These are phyloP conservation scores for Hydrotaea cyrtoneurina DNA, from an alignment of 2,888 invertebrate species.

Conservation along the genomic window DNA sequence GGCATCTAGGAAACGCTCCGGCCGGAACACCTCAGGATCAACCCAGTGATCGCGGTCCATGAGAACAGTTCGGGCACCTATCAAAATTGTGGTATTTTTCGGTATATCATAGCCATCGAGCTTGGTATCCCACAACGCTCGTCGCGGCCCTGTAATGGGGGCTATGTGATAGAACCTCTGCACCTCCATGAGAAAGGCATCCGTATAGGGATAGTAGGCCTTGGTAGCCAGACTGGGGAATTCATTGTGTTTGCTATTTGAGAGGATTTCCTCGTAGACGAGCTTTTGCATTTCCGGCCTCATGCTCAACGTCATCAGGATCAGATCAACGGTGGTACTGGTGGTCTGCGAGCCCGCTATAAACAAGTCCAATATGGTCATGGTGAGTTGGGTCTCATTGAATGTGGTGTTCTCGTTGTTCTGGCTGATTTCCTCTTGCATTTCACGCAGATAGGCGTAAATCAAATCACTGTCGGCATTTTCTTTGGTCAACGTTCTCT, in stretches of 20 bases:
- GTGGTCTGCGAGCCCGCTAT: slow-evolving; percentile 86
- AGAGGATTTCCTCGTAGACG: slow-evolving; percentile 83
- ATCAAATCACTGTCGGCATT: slow-evolving; percentile 83
- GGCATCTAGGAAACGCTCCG: slow-evolving; percentile 84
- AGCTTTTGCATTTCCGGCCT: slow-evolving; percentile 83
- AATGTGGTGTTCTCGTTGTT: slow-evolving; percentile 74
- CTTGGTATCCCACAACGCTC: slow-evolving; percentile 82
- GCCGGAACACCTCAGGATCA: slow-evolving; percentile 84
- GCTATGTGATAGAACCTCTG: slow-evolving; percentile 83
- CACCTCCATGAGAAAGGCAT: slow-evolving; percentile 83
- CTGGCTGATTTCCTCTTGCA: slow-evolving; percentile 79
- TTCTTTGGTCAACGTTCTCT: slow-evolving; percentile 80
- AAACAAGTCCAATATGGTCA: slow-evolving; percentile 86
- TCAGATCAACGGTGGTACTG: slow-evolving; percentile 84
- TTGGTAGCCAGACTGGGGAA: slow-evolving; percentile 77
- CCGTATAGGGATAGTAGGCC: slow-evolving; percentile 82
- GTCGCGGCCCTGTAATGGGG: slow-evolving; percentile 83
- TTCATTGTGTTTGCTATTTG: slow-evolving; percentile 72
- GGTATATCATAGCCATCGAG: slow-evolving; percentile 83
- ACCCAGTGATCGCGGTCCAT: slow-evolving; percentile 83
- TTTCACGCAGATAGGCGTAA: slow-evolving; percentile 84
- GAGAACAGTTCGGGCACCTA: slow-evolving; percentile 83
- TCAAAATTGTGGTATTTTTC: slow-evolving; percentile 82
- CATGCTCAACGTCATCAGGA: slow-evolving; percentile 83
- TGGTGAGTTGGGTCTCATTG: slow-evolving; percentile 84